Base-by-base conservation (phyloP, 2,113 vertebrate genomes). In the Apteryx mantelli region DNA sequence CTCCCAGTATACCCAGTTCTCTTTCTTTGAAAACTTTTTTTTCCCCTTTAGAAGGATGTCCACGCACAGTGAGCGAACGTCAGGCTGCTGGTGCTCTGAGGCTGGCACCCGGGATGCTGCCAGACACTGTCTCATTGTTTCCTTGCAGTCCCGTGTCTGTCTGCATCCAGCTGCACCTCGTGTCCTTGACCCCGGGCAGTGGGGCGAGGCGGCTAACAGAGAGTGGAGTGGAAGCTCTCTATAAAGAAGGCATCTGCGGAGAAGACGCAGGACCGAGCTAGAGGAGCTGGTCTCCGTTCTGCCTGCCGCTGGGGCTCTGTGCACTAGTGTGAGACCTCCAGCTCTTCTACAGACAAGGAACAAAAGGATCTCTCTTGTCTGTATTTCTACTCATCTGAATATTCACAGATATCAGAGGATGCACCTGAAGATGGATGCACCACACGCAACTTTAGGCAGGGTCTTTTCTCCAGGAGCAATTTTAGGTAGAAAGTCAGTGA, bases 111-210 rank as follows among this genome's bases (percentile, higher is more conserved):
- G 0, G 58, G 75, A 32, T 73, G 66, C 66, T 89, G 70, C 65
- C 42, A 69, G 74, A 44, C 73, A 74, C 34, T 70, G n/a, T 3
- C 25, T 69, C 61, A 81, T 38, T 53, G 36, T 28, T 92, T 75
- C 69, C 44, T 56, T 46, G 40, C 56, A 64, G 10, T 34, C 42
- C 34, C 66, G 68, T 26, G 40, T 83, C 86, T 92, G n/a, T 36
- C 74, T 87, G 84, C 73, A 74, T 70, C 18, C 68, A 52, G n/a
- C 69, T 71, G 38, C 60, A 71, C 36, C 70, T 95, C 3, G 1
- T 3, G 16, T 42, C 52, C 76, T 92, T 0, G 0, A 60, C n/a
- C 64, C 24, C 0, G 1, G 68, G 60, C 78, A 42, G 61, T 22
- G 80, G 42, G 38, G 48, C 48, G 32, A 86, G 58, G 21, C 74